Conservation (phyloP, 2,888 invertebrate genomes). For the Dasysyrphus albostriatus region DNA sequence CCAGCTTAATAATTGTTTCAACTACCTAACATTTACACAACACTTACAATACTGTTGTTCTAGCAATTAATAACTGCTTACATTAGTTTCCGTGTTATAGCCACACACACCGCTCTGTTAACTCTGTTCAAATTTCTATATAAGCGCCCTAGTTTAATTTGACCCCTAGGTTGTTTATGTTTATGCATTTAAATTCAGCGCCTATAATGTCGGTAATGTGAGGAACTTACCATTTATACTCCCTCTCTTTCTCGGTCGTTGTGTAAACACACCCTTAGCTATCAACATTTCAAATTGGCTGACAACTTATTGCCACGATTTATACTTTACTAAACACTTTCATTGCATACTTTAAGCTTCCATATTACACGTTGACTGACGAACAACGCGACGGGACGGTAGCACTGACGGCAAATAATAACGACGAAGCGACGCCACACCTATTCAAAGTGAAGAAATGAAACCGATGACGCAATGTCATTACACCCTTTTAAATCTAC, state of each 20-base stretch:
- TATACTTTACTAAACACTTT: slow-evolving; percentile 49
- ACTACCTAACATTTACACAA: neutral
- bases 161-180: slow-evolving; percentile 51
- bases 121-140: neutral
- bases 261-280: neutral
- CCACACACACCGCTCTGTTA: neutral
- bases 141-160: slow-evolving; percentile 48
- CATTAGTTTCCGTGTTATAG: neutral
- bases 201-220: slow-evolving; percentile 41
- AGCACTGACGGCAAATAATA: neutral
- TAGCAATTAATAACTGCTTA: slow-evolving; percentile 3
- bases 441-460: slow-evolving; percentile 37
- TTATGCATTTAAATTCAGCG: slow-evolving; percentile 48
- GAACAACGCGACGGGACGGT: too few relatives aligned
- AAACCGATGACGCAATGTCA: slow-evolving; percentile 66
- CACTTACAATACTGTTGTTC: neutral
- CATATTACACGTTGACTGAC: slow-evolving; percentile 12
- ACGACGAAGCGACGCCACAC: slow-evolving; percentile 44
- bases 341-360: slow-evolving; percentile 18
- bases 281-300: slow-evolving; percentile 43
- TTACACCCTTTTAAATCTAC: slow-evolving; percentile 70
- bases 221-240: slow-evolving; percentile 41
- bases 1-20: neutral
- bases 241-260: neutral
- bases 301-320: slow-evolving; percentile 68